phyloP scores from a whole-genome alignment of 2,797 vertebrate genomes.

The Urosaurus nigricauda region DNA sequence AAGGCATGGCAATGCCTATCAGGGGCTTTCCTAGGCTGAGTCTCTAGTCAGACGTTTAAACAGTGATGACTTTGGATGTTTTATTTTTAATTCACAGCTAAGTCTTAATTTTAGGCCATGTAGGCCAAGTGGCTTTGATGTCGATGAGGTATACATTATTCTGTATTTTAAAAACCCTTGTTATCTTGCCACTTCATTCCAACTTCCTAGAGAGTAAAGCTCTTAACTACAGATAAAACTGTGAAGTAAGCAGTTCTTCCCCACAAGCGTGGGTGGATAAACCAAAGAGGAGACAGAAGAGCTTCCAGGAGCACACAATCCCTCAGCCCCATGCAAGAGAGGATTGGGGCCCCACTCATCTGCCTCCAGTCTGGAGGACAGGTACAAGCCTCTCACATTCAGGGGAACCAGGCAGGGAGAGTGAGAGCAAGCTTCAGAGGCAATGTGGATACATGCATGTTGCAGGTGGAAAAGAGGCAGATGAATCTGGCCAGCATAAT shows the following conservation, averaged over 20 bases:
- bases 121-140: conserved; percentile 72
- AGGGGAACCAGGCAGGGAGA: background rate
- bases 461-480: too few relatives aligned
- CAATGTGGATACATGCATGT: too few relatives aligned
- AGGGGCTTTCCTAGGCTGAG: conserved; percentile 45
- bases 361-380: background rate
- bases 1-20: too few relatives aligned
- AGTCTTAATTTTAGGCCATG: conserved; percentile 73
- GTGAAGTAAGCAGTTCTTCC: conserved; percentile 61
- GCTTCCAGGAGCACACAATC: background rate
- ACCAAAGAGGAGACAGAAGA: conserved; percentile 41
- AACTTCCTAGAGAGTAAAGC: conserved; percentile 59
- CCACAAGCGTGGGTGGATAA: conserved; percentile 26
- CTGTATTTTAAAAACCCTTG: conserved; percentile 65
- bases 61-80: conserved; percentile 7
- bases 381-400: too few relatives aligned
- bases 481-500: too few relatives aligned
- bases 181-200: conserved; percentile 66
- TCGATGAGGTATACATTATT: conserved; percentile 59
- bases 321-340: background rate
- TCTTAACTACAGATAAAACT: conserved; percentile 62
- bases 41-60: conserved; percentile 65
- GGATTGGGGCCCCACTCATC: too few relatives aligned
- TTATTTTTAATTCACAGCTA: conserved; percentile 58
- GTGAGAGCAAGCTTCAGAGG: too few relatives aligned